Conservation (phyloP, 2,888 invertebrate species). For the Acheta domesticus region DNA sequence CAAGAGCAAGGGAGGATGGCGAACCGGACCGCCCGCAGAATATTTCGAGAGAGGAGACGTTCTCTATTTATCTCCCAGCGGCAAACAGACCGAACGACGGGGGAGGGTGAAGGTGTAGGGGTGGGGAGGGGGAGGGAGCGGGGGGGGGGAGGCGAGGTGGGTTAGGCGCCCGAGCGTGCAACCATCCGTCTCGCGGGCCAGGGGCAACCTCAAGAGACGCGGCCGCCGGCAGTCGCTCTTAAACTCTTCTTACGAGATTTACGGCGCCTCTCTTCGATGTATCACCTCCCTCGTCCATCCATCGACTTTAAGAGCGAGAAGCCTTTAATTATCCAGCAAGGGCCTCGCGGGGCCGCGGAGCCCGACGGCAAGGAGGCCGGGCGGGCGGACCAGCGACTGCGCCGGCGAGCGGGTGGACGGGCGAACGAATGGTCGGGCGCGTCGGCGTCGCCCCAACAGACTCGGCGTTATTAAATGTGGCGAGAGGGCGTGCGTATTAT, state of each 20-base stretch:
- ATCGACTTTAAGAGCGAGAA: neutral
- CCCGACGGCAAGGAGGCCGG: neutral
- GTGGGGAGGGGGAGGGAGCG: neutral
- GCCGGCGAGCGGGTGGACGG: neutral
- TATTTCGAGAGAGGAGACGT: too few species aligned
- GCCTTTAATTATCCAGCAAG: neutral
- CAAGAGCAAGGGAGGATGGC: too few species aligned
- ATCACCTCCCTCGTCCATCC: neutral
- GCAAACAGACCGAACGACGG: neutral
- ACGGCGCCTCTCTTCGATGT: neutral
- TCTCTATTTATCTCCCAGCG: neutral
- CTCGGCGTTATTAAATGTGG: constrained; percentile 18
- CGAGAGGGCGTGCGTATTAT: neutral
- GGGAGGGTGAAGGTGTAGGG: neutral
- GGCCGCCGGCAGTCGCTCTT: neutral
- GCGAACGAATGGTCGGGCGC: neutral
- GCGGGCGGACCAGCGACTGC: neutral
- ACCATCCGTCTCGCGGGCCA: constrained; percentile 12
- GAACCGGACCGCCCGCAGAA: too few species aligned
- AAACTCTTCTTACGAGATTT: constrained; percentile 3
- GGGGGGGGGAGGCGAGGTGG: neutral
- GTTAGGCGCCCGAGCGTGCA: neutral
- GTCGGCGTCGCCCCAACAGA: neutral
- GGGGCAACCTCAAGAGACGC: neutral
- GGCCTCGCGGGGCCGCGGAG: neutral